Evolutionary conservation across 2,113 vertebrate genomes (phyloP).

Genomic region (Rhinopomastus cyanomelas): DNA sequence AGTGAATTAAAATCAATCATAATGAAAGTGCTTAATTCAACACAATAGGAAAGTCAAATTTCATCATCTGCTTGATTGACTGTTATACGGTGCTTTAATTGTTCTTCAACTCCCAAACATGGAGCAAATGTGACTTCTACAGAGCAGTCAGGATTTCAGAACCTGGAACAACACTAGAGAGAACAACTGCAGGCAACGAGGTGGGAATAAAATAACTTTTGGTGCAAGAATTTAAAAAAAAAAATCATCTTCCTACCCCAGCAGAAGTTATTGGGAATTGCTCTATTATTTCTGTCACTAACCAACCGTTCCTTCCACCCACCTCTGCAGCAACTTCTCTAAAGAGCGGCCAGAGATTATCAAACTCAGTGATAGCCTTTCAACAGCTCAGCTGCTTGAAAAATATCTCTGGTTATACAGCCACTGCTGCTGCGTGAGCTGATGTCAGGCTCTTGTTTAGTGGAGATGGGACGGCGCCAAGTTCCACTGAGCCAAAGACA

Average conservation of each 20-base stretch:
- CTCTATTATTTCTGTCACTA: slow-evolving; percentile 67
- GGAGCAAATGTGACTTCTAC: not conserved
- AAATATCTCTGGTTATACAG: slow-evolving; percentile 61
- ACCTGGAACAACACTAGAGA: not conserved
- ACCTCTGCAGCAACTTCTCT: slow-evolving; percentile 32
- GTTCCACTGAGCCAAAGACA: slow-evolving; percentile 73
- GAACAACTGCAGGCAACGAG: rapidly evolving
- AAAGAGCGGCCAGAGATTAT: slow-evolving; percentile 68
- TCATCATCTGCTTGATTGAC: slow-evolving; percentile 45
- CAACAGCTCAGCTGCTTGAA: slow-evolving; percentile 50
- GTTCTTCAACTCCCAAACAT: not conserved
- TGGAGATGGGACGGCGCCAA: slow-evolving; percentile 72
- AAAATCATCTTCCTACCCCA: not conserved
- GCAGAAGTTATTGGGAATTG: slow-evolving; percentile 52
- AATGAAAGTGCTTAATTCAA: slow-evolving; percentile 22
- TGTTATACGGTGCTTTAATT: slow-evolving; percentile 16
- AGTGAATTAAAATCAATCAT: not conserved
- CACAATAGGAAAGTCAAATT: slow-evolving; percentile 41
- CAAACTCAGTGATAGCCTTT: slow-evolving; percentile 67
- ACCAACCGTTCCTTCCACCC: slow-evolving; percentile 7
- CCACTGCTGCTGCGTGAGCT: slow-evolving; percentile 34
- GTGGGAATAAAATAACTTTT: not conserved
- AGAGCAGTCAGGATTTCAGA: not conserved
- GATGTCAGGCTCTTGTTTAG: slow-evolving; percentile 76
- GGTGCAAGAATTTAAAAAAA: not conserved